Base-by-base conservation (phyloP, 2,888 invertebrate genomes). In the Scelioninae gen. 2 region DNA sequence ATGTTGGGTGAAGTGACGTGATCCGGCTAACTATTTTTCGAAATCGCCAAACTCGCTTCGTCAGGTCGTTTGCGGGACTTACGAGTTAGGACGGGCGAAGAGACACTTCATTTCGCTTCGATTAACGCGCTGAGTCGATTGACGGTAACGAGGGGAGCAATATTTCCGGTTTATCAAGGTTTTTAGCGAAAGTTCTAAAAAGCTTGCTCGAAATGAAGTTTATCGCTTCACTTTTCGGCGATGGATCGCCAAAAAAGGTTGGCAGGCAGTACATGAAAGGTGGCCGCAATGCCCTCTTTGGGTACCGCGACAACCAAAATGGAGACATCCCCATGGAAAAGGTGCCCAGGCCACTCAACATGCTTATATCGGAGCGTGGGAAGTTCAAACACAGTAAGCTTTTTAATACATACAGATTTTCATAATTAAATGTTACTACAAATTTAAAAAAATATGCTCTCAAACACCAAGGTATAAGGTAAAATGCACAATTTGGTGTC, bases 251-350 rank as follows among this genome's bases (percentile, higher is more conserved):
- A 25, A 85, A 85, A 91, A 93, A 91, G 80, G 88, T 91, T 76
- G 92, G 93, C 85, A 93, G 92, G 83, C 92, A 94, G 81, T 94
- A 94, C 84, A 88, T 93, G 85, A 90, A 92, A 79, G 92, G 94
- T 81, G 92, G 93, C 71, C 89, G 92, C 75, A 92, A 92, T 83
- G 89, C 92, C 46, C 87, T 94, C 45, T 91, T 94, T 78, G 93
- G 93, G 0, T 87, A 91, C 41, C 87, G 89, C 19, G 89, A 90
- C 18, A 78, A 80, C 64, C 79, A 77, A 15, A 80, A 79, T 48
- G 81, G 82, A 25, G 81, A 81, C 81, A 87, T 81, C 81, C 87
- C 61, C 82, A 86, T 65, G 83, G 88, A 79, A 11, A 82, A 82
- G 70, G 82, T 85, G 15, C 84, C 84, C 11, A 90, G 91, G 41